Conservation (phyloP, 2,113 vertebrate species). For the Boulengeromyrus knoepffleri region DNA sequence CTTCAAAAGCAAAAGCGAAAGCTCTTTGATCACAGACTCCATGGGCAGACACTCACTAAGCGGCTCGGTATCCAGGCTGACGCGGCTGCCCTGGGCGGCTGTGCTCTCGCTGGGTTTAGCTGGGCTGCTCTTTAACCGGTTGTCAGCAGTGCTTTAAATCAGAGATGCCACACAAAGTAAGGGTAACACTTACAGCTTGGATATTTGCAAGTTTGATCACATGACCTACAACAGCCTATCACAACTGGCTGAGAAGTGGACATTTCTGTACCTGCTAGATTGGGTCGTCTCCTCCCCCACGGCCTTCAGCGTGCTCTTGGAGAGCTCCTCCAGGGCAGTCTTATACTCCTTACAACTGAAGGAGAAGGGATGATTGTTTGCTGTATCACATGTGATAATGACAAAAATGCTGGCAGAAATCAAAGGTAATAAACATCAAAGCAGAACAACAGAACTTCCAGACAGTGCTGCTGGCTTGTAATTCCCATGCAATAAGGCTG, state of each 20-base stretch:
- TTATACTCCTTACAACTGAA: conserved; percentile 93
- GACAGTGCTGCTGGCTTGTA: neutral
- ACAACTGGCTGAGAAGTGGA: neutral
- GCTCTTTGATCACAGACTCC: neutral
- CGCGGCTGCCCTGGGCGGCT: conserved; percentile 59
- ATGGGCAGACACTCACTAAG: conserved; percentile 60
- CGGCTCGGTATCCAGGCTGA: conserved; percentile 60
- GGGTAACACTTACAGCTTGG: neutral
- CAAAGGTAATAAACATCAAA: neutral
- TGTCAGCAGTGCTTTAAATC: conserved; percentile 61
- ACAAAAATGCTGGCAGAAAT: neutral
- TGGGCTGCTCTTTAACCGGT: conserved; percentile 79
- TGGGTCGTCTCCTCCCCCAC: conserved; percentile 69
- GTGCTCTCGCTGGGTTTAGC: conserved; percentile 66
- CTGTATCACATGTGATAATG: neutral
- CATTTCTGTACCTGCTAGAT: conserved; percentile 55
- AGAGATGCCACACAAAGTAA: neutral
- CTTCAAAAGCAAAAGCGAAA: neutral
- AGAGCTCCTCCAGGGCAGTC: conserved; percentile 85
- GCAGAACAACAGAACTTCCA: neutral
- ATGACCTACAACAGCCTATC: neutral
- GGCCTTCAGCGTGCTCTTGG: conserved; percentile 63
- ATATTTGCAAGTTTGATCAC: neutral
- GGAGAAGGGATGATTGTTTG: neutral
- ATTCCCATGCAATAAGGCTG: neutral